Conservation (phyloP, 2,797 vertebrate species). For the Lutjanus campechanus region DNA sequence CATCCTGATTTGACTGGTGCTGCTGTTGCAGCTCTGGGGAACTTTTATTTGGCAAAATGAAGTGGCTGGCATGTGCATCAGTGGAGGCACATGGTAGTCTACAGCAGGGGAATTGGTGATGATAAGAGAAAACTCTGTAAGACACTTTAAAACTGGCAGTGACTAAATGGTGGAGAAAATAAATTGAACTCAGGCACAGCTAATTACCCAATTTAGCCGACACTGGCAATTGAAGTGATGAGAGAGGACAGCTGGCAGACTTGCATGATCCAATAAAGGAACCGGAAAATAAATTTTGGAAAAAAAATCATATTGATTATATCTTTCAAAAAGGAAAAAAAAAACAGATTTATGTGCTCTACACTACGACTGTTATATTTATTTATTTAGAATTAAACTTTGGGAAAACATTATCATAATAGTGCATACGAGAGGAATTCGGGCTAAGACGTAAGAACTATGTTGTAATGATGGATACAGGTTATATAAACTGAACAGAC, state of each 20-base stretch:
- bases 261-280: slow-evolving; percentile 67
- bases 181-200: slow-evolving; percentile 80
- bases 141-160: slow-evolving; percentile 47
- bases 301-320: slow-evolving; percentile 40
- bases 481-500: slow-evolving; percentile 9
- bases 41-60: background rate
- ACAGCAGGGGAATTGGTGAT: slow-evolving; percentile 5
- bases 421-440: background rate
- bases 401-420: background rate
- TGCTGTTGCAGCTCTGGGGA: background rate
- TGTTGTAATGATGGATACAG: background rate
- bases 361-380: background rate
- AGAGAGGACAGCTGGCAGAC: slow-evolving; percentile 15
- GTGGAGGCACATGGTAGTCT: slow-evolving; percentile 11
- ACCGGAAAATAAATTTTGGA: slow-evolving; percentile 52
- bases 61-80: slow-evolving; percentile 5
- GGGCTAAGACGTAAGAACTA: background rate
- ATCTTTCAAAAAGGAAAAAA: slow-evolving; percentile 3
- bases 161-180: slow-evolving; percentile 45
- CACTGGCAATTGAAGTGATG: slow-evolving; percentile 39
- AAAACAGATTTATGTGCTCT: background rate
- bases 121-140: slow-evolving; percentile 26
- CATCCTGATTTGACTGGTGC: background rate
- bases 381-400: background rate
- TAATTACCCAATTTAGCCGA: slow-evolving; percentile 76